A percentile compares a stretch with the other conserved stretches of the same genome.
Conservation (phyloP, 2,113 vertebrate genomes). For the Pelvicachromis taeniatus region DNA sequence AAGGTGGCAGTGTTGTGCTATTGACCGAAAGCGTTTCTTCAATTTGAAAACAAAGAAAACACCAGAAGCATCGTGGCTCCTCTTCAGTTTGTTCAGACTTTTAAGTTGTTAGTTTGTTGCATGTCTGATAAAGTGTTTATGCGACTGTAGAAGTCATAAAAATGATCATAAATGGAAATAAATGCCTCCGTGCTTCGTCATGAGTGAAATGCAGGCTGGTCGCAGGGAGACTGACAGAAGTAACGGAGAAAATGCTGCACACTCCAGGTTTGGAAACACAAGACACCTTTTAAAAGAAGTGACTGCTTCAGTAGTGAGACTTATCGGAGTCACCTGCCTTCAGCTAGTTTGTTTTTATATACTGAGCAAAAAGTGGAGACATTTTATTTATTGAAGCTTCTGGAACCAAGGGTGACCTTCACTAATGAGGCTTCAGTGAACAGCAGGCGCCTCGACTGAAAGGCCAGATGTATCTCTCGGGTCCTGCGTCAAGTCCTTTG, state of each 20-base stretch:
- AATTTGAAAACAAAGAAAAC: not conserved
- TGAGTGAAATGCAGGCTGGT: not conserved
- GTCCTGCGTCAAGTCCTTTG: not conserved
- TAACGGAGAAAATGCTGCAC: not conserved
- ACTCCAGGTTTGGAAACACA: not conserved
- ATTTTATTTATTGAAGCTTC: not conserved
- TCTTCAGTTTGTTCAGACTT: not conserved
- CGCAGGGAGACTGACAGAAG: not conserved
- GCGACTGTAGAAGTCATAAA: not conserved
- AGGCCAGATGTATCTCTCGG: not conserved
- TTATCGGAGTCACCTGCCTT: not conserved
- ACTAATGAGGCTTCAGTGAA: not conserved
- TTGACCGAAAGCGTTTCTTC: rapidly evolving
- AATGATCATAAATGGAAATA: not conserved
- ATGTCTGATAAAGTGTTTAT: rapidly evolving
- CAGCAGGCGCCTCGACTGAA: not conserved
- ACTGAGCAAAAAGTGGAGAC: not conserved
- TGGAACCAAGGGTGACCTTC: rapidly evolving
- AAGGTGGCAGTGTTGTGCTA: not conserved
- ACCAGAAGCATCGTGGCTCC: not conserved
- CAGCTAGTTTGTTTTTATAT: rapidly evolving
- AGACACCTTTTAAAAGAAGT: not conserved
- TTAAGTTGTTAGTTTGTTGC: not conserved
- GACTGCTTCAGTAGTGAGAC: not conserved
- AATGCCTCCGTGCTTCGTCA: not conserved